These are phyloP conservation scores for Epistrophe eligans DNA, from an alignment of 2,888 invertebrate species.

Conservation along the genomic window DNA sequence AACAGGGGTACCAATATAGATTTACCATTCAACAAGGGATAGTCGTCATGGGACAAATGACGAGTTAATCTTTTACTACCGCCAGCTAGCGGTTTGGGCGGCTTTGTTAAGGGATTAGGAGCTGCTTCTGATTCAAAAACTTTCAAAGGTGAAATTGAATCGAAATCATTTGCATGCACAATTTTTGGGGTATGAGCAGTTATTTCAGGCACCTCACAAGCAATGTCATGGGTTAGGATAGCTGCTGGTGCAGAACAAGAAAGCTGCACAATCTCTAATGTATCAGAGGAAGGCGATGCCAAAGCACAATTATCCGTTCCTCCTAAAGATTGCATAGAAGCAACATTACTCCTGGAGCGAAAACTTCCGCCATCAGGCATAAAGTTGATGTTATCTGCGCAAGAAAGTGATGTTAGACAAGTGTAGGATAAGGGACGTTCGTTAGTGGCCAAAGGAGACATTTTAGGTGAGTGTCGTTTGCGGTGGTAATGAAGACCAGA, in stretches of 20 bases:
- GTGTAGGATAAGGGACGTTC: slow-evolving; percentile 83
- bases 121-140: slow-evolving; percentile 43
- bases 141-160: slow-evolving; percentile 31
- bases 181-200: slow-evolving; percentile 24
- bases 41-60: slow-evolving; percentile 67
- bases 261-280: slow-evolving; percentile 79
- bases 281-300: slow-evolving; percentile 25
- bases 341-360: slow-evolving; percentile 59
- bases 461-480: slow-evolving; percentile 82
- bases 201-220: slow-evolving; percentile 50
- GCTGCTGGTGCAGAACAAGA: slow-evolving; percentile 81
- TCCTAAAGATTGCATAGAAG: slow-evolving; percentile 58
- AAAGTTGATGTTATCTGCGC: slow-evolving; percentile 54
- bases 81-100: background rate
- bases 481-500: slow-evolving; percentile 56
- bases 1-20: slow-evolving; percentile 48
- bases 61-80: slow-evolving; percentile 59
- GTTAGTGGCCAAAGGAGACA: slow-evolving; percentile 84
- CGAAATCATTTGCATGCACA: slow-evolving; percentile 49
- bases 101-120: background rate
- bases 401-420: slow-evolving; percentile 77
- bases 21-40: slow-evolving; percentile 31
- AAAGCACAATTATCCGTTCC: slow-evolving; percentile 38
- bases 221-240: slow-evolving; percentile 78
- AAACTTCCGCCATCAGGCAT: slow-evolving; percentile 35